These are phyloP conservation scores for Phodopus roborovskii DNA, from an alignment of 2,113 vertebrate genomes.

Conservation along the genomic window DNA sequence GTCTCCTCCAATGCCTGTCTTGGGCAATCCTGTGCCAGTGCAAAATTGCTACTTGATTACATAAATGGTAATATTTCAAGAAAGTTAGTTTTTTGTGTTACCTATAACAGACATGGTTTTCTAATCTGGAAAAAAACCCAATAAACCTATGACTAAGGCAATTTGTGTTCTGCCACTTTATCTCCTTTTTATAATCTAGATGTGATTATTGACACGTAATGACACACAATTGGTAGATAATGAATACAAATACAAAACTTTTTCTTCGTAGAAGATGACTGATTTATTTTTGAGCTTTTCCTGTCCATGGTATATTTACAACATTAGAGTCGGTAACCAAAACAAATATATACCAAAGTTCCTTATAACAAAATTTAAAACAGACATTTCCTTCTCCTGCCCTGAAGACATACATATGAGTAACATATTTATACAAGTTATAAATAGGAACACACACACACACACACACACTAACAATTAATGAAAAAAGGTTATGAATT, in stretches of 20 bases:
- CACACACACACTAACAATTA: background rate
- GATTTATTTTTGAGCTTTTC: conserved; percentile 56
- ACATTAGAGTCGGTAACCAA: conserved; percentile 52
- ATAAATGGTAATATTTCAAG: background rate
- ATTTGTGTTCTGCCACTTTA: background rate
- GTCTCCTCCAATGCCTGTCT: background rate
- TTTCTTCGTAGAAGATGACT: conserved; percentile 21
- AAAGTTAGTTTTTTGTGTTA: conserved; percentile 12
- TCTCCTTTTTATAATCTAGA: background rate
- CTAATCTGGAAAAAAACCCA: conserved; percentile 65
- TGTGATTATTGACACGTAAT: background rate
- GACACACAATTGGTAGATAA: background rate
- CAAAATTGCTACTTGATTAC: background rate
- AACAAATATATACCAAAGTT: conserved; percentile 36
- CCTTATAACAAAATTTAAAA: conserved; percentile 41
- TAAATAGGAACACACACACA: background rate
- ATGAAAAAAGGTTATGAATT: background rate
- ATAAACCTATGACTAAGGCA: background rate
- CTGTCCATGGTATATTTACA: background rate
- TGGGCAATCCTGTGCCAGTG: background rate
- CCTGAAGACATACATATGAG: background rate
- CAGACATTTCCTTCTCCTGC: conserved; percentile 32
- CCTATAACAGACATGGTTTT: background rate
- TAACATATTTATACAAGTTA: background rate
- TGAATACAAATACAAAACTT: background rate